phyloP scores from a whole-genome alignment of 2,797 vertebrate species.

The Lepilemur ruficaudatus region DNA sequence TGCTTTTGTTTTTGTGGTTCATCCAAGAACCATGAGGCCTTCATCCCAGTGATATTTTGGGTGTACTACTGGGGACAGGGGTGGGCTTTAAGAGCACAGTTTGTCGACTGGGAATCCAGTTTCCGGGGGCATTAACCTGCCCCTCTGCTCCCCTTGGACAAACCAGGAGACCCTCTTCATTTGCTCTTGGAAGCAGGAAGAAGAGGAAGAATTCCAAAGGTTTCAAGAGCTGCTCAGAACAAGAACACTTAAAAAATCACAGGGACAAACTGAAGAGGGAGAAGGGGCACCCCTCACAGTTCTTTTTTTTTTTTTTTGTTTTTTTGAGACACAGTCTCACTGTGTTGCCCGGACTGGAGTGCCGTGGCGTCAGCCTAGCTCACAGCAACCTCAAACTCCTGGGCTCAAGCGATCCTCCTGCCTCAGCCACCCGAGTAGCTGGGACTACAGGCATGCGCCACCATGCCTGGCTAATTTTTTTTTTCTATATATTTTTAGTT shows the following conservation, averaged over 20 bases:
- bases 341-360: too few species aligned
- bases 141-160: not conserved
- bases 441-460: too few species aligned
- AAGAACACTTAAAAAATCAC: not conserved
- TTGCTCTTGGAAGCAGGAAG: not conserved
- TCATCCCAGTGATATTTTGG: not conserved
- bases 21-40: not conserved
- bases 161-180: not conserved
- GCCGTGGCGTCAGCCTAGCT: too few species aligned
- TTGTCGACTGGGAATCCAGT: too few species aligned
- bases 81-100: not conserved
- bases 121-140: not conserved
- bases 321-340: too few species aligned
- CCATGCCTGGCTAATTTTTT: too few species aligned
- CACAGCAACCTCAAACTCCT: too few species aligned
- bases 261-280: not conserved
- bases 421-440: too few species aligned
- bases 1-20: not conserved
- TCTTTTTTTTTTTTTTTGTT: too few species aligned
- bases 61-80: accelerated
- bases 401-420: too few species aligned
- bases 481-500: too few species aligned
- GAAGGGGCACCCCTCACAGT: accelerated
- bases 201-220: not conserved
- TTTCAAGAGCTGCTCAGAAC: not conserved